Evolutionary conservation across 2,797 vertebrate species (phyloP), one percentile per base, ranked within the genome.

Genomic region (Cichlasoma orientale): DNA sequence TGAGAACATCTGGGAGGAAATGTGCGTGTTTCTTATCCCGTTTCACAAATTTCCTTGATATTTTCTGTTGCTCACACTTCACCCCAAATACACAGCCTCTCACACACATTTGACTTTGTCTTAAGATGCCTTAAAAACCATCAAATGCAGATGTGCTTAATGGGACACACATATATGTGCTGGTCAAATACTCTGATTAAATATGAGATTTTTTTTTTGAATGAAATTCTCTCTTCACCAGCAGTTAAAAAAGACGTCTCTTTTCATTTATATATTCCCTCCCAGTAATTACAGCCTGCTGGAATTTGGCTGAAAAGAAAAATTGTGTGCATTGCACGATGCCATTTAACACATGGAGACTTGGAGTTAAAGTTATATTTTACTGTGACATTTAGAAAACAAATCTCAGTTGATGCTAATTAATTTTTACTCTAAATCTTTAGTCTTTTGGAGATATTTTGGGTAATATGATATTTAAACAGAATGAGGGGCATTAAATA

Each of bases 271-370:
- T 75, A 71, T 82, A 78, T 90, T 88, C 77, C 79, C 61, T 87
- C 79, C 63, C 76, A 86, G 89, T 79, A 87, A 92, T 92, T 86
- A 86, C 77, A 87, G 70, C 69, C 81, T 90, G 84, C 70, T 88
- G 88, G 78, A 90, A 89, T 92, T 87, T 91, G 88, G 82, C 88
- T 93, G 74, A 84, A 84, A 84, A 86, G 84, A 94, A 78, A 93
- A 92, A 90, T 84, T 89, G 80, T 72, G 75, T 86, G 85, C 84
- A 82, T 84, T 85, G 61, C 81, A 85, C 82, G 81, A 84, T 78
- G 74, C 57, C 80, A 61, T 89, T 91, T 57, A 88, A 80, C 72
- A 88, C 84, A 81, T 41, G 63, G 74, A 72, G 66, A 74, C 72
- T 77, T 87, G 52, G 86, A 78, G 29, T 63, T 36, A 36, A 56